Conservation (phyloP, 2,888 invertebrate species). For the Lissonota sp. region DNA sequence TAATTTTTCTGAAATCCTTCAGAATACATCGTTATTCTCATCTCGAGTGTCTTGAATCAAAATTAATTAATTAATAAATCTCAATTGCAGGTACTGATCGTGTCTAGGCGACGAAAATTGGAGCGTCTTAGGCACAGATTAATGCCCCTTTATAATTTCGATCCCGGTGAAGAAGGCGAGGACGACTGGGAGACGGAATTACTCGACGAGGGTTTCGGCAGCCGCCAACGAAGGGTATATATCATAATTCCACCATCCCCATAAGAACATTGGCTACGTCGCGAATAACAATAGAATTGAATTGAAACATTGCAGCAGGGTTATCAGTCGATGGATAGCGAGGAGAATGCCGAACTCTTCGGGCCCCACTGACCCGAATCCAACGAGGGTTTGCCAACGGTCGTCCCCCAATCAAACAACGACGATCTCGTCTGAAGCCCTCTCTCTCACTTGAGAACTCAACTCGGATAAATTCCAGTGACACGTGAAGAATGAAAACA, state of each 20-base stretch:
- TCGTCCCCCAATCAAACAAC: slow-evolving; percentile 48
- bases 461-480: too few species aligned
- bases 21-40: too few species aligned
- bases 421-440: slow-evolving; percentile 46
- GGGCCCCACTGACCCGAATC: slow-evolving; percentile 71
- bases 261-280: slow-evolving; percentile 67
- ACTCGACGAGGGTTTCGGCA: slow-evolving; percentile 82
- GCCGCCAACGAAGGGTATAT: slow-evolving; percentile 80
- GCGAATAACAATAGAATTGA: slow-evolving; percentile 68
- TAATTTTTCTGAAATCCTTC: background rate
- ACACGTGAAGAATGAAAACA: too few species aligned
- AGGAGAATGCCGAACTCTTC: slow-evolving; percentile 81
- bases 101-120: slow-evolving; percentile 85
- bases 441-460: background rate
- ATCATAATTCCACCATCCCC: slow-evolving; percentile 67
- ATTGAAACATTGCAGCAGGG: slow-evolving; percentile 77
- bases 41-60: too few species aligned
- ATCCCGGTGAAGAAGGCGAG: slow-evolving; percentile 88
- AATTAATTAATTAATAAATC: slow-evolving; percentile 19
- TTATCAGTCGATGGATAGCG: slow-evolving; percentile 81
- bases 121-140: slow-evolving; percentile 87
- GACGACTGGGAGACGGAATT: slow-evolving; percentile 89
- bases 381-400: slow-evolving; percentile 56
- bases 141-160: slow-evolving; percentile 89
- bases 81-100: slow-evolving; percentile 84